Evolutionary conservation across 1,140 invertebrate genomes (phyloP).

Genomic region (Venustaconcha ellipsiformis): DNA sequence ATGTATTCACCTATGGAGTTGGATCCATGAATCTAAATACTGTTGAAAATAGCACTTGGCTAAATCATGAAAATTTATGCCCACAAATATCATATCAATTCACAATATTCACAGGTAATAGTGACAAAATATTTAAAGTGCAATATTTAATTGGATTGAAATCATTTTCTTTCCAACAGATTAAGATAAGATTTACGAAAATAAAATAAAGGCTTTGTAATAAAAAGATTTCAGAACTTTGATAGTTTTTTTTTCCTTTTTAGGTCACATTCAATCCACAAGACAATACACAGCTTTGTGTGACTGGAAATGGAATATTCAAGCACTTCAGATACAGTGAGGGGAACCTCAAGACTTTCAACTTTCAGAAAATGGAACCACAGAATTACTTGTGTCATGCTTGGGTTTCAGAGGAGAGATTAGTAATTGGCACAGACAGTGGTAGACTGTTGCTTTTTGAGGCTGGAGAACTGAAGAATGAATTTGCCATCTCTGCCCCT

Average conservation of each 20-base stretch:
- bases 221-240: no score
- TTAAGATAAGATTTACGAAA: no score
- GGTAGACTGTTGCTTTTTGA: conserved; percentile 83
- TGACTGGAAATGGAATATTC: conserved; percentile 81
- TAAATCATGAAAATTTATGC: no score
- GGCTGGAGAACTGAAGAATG: conserved; percentile 80
- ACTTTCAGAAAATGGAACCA: conserved; percentile 84
- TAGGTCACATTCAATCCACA: conserved; percentile 81
- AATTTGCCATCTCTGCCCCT: conserved; percentile 56
- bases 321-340: conserved; percentile 85
- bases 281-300: conserved; percentile 80
- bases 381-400: conserved; percentile 77
- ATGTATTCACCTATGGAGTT: no score
- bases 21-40: no score
- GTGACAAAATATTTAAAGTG: no score
- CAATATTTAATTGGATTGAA: no score
- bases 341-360: conserved; percentile 83
- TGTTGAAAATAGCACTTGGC: no score
- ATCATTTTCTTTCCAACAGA: no score
- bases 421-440: conserved; percentile 81
- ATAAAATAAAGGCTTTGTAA: no score
- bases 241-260: not conserved
- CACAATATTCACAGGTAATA: no score
- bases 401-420: conserved; percentile 76
- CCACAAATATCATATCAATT: no score